Conservation (phyloP, 2,888 invertebrate genomes). For the Esperia sulphurella region DNA sequence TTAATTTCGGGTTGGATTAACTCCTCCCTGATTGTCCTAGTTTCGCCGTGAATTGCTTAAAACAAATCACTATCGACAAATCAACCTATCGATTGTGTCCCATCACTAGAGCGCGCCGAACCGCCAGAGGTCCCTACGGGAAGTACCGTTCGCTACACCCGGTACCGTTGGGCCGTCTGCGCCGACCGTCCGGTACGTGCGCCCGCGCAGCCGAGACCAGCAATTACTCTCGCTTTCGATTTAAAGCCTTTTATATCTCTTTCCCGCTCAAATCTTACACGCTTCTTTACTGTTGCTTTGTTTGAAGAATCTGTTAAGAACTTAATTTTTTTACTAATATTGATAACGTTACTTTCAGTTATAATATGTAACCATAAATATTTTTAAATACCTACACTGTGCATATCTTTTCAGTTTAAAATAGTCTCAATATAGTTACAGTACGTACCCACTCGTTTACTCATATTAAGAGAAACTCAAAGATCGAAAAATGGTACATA, state of each 20-base stretch:
- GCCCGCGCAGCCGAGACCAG: slow-evolving; percentile 38
- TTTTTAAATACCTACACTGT: too few relatives aligned
- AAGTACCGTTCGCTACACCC: slow-evolving; percentile 53
- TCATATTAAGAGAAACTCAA: not conserved
- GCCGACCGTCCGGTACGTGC: slow-evolving; percentile 18
- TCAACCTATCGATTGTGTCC: not conserved
- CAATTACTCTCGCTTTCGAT: slow-evolving; percentile 70
- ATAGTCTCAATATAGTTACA: too few relatives aligned
- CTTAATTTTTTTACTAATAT: too few relatives aligned
- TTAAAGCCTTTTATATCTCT: slow-evolving; percentile 44
- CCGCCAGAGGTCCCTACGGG: slow-evolving; percentile 42
- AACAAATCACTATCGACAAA: not conserved
- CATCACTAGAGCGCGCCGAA: slow-evolving; percentile 26
- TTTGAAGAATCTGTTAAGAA: too few relatives aligned
- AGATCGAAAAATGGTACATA: not conserved
- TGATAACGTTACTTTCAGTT: too few relatives aligned
- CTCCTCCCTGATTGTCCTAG: too few relatives aligned
- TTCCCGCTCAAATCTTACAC: slow-evolving; percentile 18
- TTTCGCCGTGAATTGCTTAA: too few relatives aligned
- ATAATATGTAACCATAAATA: too few relatives aligned
- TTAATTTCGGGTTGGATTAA: not conserved
- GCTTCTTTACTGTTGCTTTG: not conserved
- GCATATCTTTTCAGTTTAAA: too few relatives aligned
- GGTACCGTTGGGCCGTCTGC: slow-evolving; percentile 51
- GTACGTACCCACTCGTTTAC: too few relatives aligned